These are phyloP conservation scores for Panzeria rudis DNA, from an alignment of 2,888 invertebrate genomes.

Conservation along the genomic window DNA sequence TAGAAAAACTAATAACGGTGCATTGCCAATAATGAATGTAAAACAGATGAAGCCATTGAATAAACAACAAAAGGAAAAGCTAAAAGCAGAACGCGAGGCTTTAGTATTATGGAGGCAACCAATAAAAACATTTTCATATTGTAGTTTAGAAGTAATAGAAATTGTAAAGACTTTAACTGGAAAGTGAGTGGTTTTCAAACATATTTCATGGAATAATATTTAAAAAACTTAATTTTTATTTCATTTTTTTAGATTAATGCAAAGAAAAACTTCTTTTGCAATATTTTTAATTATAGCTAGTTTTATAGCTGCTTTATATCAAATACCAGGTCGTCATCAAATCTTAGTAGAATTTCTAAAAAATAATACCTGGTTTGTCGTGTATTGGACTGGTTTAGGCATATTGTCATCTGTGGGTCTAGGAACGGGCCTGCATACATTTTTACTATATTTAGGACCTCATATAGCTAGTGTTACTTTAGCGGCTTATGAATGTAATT, in stretches of 20 bases:
- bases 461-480: constrained; percentile 99
- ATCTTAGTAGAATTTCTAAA: constrained; percentile 80
- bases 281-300: constrained; percentile 81
- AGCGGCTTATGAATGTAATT: constrained; percentile 98
- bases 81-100: constrained; percentile 86
- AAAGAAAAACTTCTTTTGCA: constrained; percentile 81
- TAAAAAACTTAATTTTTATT: background rate
- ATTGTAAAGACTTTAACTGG: constrained; percentile 86
- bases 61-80: constrained; percentile 82
- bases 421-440: constrained; percentile 99
- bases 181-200: constrained; percentile 84
- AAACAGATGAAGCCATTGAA: constrained; percentile 70
- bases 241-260: constrained; percentile 78
- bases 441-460: constrained; percentile 99
- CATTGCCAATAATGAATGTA: constrained; percentile 67
- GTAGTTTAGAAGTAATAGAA: constrained; percentile 88
- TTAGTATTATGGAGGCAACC: constrained; percentile 93
- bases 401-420: constrained; percentile 98
- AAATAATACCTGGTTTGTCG: constrained; percentile 84
- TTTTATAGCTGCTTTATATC: constrained; percentile 81
- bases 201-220: background rate
- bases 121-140: constrained; percentile 91
- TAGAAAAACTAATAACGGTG: constrained; percentile 59
- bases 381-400: constrained; percentile 96
- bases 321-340: constrained; percentile 83